Percentiles rank a stretch among this genome's conserved stretches.
Conservation (phyloP, 2,888 invertebrate genomes). For the Lepidocyrtinus sp. region DNA sequence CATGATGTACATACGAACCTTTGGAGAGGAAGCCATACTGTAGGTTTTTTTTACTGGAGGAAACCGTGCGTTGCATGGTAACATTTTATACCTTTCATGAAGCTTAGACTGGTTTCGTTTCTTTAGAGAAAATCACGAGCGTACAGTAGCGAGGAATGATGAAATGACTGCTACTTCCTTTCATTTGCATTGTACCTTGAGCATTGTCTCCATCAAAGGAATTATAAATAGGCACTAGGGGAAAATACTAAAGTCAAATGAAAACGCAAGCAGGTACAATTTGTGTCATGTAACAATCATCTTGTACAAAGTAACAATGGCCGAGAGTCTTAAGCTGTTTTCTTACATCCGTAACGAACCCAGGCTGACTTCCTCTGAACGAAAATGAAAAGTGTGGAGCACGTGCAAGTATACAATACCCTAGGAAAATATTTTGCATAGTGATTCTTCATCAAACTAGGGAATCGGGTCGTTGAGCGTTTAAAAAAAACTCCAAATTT, state of each 20-base stretch:
- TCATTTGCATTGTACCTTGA: conserved; percentile 33
- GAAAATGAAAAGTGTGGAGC: background rate
- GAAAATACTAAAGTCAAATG: too few relatives aligned
- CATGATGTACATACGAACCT: background rate
- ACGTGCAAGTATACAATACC: conserved; percentile 16
- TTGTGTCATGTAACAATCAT: too few relatives aligned
- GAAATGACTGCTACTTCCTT: conserved; percentile 56
- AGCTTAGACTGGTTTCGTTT: too few relatives aligned
- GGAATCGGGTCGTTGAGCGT: conserved; percentile 52
- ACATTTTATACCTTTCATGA: too few relatives aligned
- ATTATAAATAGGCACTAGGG: conserved; percentile 22
- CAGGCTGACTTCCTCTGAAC: too few relatives aligned
- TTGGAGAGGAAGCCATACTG: conserved; percentile 31
- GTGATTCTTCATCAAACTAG: conserved; percentile 39
- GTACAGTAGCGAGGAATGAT: background rate
- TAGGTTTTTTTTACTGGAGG: background rate
- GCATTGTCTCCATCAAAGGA: background rate
- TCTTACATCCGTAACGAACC: too few relatives aligned
- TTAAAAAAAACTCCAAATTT: too few relatives aligned
- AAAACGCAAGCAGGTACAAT: too few relatives aligned
- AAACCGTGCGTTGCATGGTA: background rate
- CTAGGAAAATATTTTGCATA: background rate
- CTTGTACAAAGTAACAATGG: too few relatives aligned
- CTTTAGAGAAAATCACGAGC: background rate
- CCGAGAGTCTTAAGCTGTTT: too few relatives aligned